These are phyloP conservation scores for Caenorhabditis imperialis DNA, from an alignment of 2,888 invertebrate species.

Conservation along the genomic window DNA sequence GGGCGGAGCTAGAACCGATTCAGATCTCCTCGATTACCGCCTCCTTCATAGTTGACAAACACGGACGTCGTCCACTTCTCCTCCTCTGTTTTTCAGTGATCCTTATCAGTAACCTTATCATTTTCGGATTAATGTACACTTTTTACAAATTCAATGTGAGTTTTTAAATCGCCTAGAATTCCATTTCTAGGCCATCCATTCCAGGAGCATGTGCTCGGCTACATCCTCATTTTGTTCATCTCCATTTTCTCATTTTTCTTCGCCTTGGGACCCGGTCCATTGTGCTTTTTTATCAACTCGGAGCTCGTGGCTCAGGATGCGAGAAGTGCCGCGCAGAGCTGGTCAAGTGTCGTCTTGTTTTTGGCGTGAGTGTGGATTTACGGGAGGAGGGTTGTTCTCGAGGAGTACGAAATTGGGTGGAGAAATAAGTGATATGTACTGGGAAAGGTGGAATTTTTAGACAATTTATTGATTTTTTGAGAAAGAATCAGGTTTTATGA, in stretches of 20 bases:
- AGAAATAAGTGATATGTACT: too few species aligned
- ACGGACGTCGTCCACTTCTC: constrained; percentile 70
- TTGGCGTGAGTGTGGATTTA: too few species aligned
- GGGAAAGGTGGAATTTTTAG: too few species aligned
- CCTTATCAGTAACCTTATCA: constrained; percentile 59
- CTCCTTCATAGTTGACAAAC: constrained; percentile 68
- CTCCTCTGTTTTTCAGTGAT: constrained; percentile 59
- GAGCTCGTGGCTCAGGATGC: constrained; percentile 70
- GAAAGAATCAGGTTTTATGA: too few species aligned
- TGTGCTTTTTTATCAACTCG: constrained; percentile 73
- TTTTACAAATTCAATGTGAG: constrained; percentile 57
- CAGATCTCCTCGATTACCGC: constrained; percentile 64
- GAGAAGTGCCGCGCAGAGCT: constrained; percentile 71
- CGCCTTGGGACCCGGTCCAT: constrained; percentile 72
- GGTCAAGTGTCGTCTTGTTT: constrained; percentile 72
- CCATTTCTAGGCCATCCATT: constrained; percentile 18
- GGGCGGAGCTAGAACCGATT: too few species aligned
- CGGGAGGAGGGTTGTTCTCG: too few species aligned
- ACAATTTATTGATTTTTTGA: too few species aligned
- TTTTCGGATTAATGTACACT: constrained; percentile 61
- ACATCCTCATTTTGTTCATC: constrained; percentile 66
- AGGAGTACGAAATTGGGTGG: too few species aligned
- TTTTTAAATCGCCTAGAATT: too few species aligned
- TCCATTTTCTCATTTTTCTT: constrained; percentile 70
- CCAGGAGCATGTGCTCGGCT: constrained; percentile 63